Percentiles rank a stretch among this genome's conserved stretches.
Conservation (phyloP, 2,888 invertebrate species). For the Lagria hirta region DNA sequence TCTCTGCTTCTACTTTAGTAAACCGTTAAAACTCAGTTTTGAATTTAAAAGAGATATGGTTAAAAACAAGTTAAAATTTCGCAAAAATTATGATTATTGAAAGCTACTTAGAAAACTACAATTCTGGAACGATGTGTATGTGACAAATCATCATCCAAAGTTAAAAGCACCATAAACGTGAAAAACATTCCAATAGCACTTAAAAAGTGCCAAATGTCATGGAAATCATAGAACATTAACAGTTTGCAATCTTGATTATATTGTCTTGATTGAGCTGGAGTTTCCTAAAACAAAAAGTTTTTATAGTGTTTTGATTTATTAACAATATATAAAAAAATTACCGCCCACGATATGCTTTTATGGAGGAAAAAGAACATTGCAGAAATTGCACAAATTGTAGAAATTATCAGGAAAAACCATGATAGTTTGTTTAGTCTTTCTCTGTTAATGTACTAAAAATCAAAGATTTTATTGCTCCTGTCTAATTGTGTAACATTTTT, state of each 20-base stretch:
- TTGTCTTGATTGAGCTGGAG: constrained; percentile 74
- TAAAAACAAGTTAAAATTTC: neutral
- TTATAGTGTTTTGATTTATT: constrained; percentile 1
- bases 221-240: constrained; percentile 75
- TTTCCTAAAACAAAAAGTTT: constrained; percentile 53
- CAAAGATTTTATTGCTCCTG: too few relatives aligned
- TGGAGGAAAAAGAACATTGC: constrained; percentile 74
- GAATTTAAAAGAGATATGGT: too few relatives aligned
- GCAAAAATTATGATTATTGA: too few relatives aligned
- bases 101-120: constrained; percentile 67
- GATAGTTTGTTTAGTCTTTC: constrained; percentile 67
- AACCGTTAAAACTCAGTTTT: too few relatives aligned
- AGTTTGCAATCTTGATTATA: constrained; percentile 72
- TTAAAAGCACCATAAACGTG: constrained; percentile 78
- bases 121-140: constrained; percentile 67
- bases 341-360: constrained; percentile 69
- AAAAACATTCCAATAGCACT: constrained; percentile 80
- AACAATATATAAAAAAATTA: too few relatives aligned
- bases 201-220: constrained; percentile 84
- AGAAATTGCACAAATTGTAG: constrained; percentile 66
- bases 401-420: constrained; percentile 64
- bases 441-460: constrained; percentile 60
- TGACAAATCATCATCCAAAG: constrained; percentile 77
- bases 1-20: too few relatives aligned
- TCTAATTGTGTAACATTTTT: too few relatives aligned